Conservation (phyloP, 2,113 vertebrate genomes). For the Cichladusa arquata region DNA sequence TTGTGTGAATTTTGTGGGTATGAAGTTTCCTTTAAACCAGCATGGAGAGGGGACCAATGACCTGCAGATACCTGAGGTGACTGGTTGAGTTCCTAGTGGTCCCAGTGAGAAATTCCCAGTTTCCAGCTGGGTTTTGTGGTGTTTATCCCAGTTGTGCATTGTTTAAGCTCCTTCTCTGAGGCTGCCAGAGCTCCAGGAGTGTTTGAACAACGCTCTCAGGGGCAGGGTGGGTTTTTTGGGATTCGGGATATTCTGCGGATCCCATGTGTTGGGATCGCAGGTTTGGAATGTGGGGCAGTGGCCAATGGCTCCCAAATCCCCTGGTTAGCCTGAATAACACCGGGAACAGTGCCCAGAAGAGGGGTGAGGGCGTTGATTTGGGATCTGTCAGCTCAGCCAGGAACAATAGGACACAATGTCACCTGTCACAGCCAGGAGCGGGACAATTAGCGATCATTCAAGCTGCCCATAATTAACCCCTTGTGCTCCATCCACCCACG, state of each 20-base stretch:
- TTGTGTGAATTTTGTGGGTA: neutral
- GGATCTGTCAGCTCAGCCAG: neutral
- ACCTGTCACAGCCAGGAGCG: neutral
- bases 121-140: neutral
- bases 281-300: neutral
- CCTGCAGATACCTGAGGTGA: neutral
- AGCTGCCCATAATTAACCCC: neutral
- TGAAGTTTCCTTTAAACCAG: neutral
- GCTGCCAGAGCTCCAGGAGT: neutral
- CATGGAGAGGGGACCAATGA: fast-evolving
- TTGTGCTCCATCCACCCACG: fast-evolving
- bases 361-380: neutral
- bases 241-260: neutral
- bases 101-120: neutral
- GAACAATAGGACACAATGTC: neutral
- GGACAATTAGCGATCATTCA: neutral
- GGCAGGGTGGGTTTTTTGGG: neutral
- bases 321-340: fast-evolving
- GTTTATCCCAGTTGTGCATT: fast-evolving
- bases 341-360: neutral
- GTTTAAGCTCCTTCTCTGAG: neutral
- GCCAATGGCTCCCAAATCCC: neutral
- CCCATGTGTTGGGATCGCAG: fast-evolving
- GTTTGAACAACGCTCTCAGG: neutral
- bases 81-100: neutral